Percentiles rank a stretch among this genome's conserved stretches.
phyloP scores from a whole-genome alignment of 2,113 vertebrate genomes.

The Gymnorhina tibicen region DNA sequence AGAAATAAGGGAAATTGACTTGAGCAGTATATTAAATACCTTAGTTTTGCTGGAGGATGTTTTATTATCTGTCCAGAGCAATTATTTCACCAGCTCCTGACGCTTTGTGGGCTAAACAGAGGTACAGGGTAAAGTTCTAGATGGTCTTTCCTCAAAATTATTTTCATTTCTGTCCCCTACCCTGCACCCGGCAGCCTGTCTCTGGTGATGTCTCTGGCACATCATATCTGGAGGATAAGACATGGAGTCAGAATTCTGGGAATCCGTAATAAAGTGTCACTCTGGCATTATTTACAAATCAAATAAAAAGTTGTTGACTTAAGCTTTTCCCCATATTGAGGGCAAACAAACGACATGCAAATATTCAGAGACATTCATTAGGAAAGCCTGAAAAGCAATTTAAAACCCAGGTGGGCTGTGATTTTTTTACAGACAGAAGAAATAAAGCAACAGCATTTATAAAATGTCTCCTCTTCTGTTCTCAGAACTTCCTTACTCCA shows the following conservation, averaged over 20 bases:
- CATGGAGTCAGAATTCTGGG: neutral
- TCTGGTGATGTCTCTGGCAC: neutral
- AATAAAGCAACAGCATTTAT: neutral
- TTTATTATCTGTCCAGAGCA: conserved; percentile 51
- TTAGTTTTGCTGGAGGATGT: conserved; percentile 45
- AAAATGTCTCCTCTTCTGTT: neutral
- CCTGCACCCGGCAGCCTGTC: neutral
- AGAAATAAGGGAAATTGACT: conserved; percentile 49
- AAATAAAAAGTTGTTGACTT: conserved; percentile 23
- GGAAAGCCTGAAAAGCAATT: conserved; percentile 28
- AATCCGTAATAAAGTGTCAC: neutral
- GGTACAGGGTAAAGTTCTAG: neutral
- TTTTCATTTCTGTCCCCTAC: neutral
- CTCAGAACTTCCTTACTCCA: neutral
- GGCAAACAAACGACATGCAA: conserved; percentile 33
- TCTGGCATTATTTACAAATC: conserved; percentile 43
- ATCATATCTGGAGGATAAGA: neutral
- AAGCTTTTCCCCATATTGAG: conserved; percentile 1
- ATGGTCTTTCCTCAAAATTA: neutral
- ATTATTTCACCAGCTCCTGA: conserved; percentile 35
- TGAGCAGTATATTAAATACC: conserved; percentile 53
- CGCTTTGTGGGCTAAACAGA: conserved; percentile 5
- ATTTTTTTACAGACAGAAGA: neutral
- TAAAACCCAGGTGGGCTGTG: neutral
- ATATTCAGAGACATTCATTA: conserved; percentile 14